Percentiles rank a stretch among this genome's conserved stretches.
Conservation (phyloP, 2,888 invertebrate genomes). For the Aphodius sticticus region DNA sequence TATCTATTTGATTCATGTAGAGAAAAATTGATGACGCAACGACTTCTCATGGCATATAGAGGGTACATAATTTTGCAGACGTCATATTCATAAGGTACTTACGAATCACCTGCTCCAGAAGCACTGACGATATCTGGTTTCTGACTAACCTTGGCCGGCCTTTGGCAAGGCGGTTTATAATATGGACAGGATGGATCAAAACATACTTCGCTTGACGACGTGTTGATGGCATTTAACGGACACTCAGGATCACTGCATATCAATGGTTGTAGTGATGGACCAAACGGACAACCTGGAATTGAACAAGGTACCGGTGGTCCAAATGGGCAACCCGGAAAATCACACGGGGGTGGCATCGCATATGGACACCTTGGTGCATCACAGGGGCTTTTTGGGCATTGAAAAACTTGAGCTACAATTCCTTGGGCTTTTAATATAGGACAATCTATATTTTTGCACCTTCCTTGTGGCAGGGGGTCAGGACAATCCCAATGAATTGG, state of each 20-base stretch:
- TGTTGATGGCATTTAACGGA: constrained; percentile 36
- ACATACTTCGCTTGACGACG: constrained; percentile 28
- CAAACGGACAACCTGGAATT: constrained; percentile 37
- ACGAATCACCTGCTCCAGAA: background rate
- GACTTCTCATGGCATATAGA: too few relatives aligned
- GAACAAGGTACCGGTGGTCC: constrained; percentile 29
- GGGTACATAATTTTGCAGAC: too few relatives aligned
- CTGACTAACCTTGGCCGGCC: background rate
- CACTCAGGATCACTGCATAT: constrained; percentile 41
- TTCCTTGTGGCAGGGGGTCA: constrained; percentile 56
- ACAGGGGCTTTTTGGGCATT: constrained; percentile 51
- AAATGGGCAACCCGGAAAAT: constrained; percentile 46
- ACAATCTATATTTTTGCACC: constrained; percentile 56
- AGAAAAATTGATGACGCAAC: too few relatives aligned
- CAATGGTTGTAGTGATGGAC: constrained; percentile 36
- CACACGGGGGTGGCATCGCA: constrained; percentile 49
- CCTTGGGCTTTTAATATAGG: constrained; percentile 49
- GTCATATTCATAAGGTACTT: background rate
- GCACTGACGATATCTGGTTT: background rate
- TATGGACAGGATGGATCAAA: constrained; percentile 40
- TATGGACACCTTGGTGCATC: constrained; percentile 53
- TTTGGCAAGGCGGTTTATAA: constrained; percentile 19
- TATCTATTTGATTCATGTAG: background rate
- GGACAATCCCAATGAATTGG: constrained; percentile 61
- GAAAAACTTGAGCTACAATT: constrained; percentile 46